phyloP scores from a whole-genome alignment of 2,797 vertebrate species.

The Myotis vivesi region DNA sequence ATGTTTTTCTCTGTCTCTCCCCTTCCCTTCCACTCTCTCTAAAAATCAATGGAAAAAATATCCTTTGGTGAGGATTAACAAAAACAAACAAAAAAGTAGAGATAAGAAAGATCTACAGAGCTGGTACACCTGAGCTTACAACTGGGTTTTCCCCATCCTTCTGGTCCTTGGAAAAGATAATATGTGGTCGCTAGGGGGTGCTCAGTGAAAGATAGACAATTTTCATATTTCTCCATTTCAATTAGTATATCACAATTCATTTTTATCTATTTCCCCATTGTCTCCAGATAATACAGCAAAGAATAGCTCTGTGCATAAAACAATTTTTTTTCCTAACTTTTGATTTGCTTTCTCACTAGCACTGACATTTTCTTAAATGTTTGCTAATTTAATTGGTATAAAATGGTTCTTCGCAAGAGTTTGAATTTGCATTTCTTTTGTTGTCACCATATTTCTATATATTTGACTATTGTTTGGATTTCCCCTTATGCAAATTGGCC shows the following conservation, averaged over 20 bases:
- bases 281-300: neutral
- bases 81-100: neutral
- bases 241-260: neutral
- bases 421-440: neutral
- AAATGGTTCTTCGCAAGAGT: neutral
- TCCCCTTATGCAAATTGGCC: neutral
- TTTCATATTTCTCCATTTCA: neutral
- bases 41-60: too few relatives aligned
- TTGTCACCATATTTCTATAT: neutral
- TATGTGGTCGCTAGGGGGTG: fast-evolving
- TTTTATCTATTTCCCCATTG: neutral
- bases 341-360: neutral
- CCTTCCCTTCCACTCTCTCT: too few relatives aligned
- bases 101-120: neutral
- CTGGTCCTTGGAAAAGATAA: neutral
- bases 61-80: too few relatives aligned
- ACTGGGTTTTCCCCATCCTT: neutral
- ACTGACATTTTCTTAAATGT: neutral
- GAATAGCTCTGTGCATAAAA: neutral
- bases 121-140: neutral
- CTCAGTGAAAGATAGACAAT: neutral
- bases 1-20: too few relatives aligned
- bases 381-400: neutral
- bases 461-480: neutral
- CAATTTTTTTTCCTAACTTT: neutral